Evolutionary conservation across 2,797 vertebrate genomes (phyloP).

Genomic region (Sciurus carolinensis): DNA sequence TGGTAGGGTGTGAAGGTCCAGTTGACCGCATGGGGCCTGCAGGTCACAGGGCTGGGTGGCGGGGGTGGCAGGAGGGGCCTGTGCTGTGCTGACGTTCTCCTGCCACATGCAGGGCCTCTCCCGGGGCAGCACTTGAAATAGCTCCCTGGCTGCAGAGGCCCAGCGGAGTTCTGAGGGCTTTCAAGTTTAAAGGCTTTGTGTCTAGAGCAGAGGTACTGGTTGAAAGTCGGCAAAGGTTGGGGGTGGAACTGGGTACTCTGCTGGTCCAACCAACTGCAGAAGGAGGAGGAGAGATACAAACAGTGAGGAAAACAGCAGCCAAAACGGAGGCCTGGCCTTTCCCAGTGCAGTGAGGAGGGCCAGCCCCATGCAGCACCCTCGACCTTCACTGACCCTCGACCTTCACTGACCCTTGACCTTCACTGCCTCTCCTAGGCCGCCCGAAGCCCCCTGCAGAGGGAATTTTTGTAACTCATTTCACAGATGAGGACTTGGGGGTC

Average conservation of each 20-base stretch:
- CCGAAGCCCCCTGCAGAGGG: not conserved
- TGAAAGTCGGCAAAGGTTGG: not conserved
- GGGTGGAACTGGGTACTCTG: not conserved
- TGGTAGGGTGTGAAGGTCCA: not conserved
- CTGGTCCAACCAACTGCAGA: not conserved
- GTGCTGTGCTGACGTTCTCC: not conserved
- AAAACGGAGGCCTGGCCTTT: not conserved
- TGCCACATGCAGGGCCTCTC: not conserved
- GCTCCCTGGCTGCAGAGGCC: conserved; percentile 49
- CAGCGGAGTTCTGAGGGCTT: conserved; percentile 49
- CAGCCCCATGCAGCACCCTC: not conserved
- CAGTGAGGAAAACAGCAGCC: not conserved
- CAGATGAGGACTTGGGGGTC: not conserved
- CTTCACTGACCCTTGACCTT: not conserved
- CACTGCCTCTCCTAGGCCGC: not conserved
- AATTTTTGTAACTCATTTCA: not conserved
- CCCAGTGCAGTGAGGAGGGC: not conserved
- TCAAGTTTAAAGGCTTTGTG: conserved; percentile 56
- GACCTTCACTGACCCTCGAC: not conserved
- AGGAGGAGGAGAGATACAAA: not conserved
- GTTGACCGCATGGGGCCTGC: not conserved
- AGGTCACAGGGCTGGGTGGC: not conserved
- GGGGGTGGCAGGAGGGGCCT: not conserved
- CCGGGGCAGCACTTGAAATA: conserved; percentile 66
- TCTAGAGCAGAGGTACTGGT: not conserved